A percentile compares a stretch with the other conserved stretches of the same genome.
phyloP scores from a whole-genome alignment of 2,797 vertebrate species.

The Catostomus latipinnis region DNA sequence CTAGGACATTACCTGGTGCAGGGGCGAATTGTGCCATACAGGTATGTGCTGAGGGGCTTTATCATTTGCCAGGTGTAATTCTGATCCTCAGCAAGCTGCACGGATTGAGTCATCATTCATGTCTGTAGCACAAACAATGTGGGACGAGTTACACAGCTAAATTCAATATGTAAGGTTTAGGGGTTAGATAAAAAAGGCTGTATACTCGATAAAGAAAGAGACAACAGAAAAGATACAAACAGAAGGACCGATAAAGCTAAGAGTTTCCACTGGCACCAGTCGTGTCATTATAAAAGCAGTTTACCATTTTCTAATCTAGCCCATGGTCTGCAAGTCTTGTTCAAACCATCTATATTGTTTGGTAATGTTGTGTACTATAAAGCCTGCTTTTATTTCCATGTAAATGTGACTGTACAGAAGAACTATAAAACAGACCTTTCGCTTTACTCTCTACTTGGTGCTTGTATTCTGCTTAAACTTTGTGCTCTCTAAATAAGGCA shows the following conservation, averaged over 20 bases:
- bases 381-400: constrained; percentile 67
- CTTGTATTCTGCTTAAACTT: constrained; percentile 69
- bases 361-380: constrained; percentile 40
- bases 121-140: no score
- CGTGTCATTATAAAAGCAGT: neutral
- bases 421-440: constrained; percentile 67
- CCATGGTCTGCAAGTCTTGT: constrained; percentile 46
- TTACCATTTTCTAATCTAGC: neutral
- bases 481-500: constrained; percentile 65
- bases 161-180: no score
- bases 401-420: constrained; percentile 62
- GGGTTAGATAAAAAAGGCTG: no score
- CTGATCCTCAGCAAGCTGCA: no score
- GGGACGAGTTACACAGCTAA: no score
- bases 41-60: no score
- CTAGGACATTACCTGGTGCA: no score
- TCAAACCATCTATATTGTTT: constrained; percentile 27
- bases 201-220: no score
- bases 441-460: constrained; percentile 56
- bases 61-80: no score
- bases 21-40: no score
- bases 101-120: no score
- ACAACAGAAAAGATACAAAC: neutral
- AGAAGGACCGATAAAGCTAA: neutral
- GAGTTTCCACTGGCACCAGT: neutral